Evolutionary conservation across 1,140 invertebrate genomes (phyloP).

Genomic region (Bathynomus jamesi): DNA sequence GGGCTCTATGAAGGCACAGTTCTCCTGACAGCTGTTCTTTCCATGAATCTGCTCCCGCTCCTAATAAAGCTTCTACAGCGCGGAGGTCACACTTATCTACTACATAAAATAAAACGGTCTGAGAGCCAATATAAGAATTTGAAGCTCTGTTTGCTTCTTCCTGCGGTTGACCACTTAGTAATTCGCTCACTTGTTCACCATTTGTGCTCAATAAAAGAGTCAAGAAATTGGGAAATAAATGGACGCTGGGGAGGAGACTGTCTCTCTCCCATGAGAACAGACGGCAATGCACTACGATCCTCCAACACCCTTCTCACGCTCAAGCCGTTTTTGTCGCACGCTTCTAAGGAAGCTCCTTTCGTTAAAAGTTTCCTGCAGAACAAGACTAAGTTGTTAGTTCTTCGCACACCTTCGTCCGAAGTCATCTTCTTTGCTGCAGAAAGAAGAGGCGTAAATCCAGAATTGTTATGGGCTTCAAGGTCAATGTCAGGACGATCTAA

Average conservation of each 20-base stretch:
- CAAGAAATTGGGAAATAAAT: slow-evolving; percentile 14
- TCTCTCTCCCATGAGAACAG: slow-evolving; percentile 10
- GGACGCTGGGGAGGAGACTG: slow-evolving; percentile 7
- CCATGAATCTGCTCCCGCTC: slow-evolving; percentile 24
- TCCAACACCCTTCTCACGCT: slow-evolving; percentile 17
- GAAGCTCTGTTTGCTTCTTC: slow-evolving; percentile 16
- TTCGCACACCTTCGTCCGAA: not conserved
- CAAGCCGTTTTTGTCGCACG: not conserved
- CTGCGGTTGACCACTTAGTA: slow-evolving; percentile 6
- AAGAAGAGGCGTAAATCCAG: slow-evolving; percentile 22
- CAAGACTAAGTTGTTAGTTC: slow-evolving; percentile 5
- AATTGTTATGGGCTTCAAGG: slow-evolving; percentile 22
- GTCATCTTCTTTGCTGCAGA: slow-evolving; percentile 19
- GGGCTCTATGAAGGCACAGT: slow-evolving; percentile 28
- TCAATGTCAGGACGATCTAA: slow-evolving; percentile 6
- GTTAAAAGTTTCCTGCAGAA: slow-evolving; percentile 25
- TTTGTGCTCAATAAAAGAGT: slow-evolving; percentile 11
- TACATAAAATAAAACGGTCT: slow-evolving; percentile 21
- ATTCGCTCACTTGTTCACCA: slow-evolving; percentile 1
- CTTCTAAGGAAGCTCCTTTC: slow-evolving; percentile 26
- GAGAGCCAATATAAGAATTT: slow-evolving; percentile 17
- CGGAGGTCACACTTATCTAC: slow-evolving; percentile 13
- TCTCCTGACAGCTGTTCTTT: slow-evolving; percentile 12
- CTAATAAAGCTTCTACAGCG: slow-evolving; percentile 14
- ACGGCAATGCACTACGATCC: slow-evolving; percentile 4